Percentiles rank a stretch among this genome's conserved stretches.
Conservation (phyloP, 2,888 invertebrate species). For the Rhingia rostrata region DNA sequence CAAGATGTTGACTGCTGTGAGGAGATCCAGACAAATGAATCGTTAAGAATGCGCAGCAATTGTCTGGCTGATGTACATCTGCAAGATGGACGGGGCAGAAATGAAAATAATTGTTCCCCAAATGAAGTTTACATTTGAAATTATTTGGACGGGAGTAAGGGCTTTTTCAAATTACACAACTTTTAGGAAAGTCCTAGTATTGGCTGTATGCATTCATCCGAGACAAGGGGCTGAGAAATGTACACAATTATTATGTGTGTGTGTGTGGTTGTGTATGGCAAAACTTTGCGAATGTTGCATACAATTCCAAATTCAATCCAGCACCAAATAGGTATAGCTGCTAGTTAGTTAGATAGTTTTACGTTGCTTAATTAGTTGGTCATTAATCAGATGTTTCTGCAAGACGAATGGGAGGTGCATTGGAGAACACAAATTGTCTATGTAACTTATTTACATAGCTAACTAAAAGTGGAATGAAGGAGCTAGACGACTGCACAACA, state of each 20-base stretch:
- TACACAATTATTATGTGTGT: background rate
- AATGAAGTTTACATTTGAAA: conserved; percentile 54
- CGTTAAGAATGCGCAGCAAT: conserved; percentile 6
- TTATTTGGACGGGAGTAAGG: conserved; percentile 22
- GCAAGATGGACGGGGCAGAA: conserved; percentile 12
- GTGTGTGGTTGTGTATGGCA: background rate
- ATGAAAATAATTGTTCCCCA: conserved; percentile 47
- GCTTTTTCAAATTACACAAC: conserved; percentile 24
- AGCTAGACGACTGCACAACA: background rate
- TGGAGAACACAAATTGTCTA: too few species aligned
- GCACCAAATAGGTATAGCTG: background rate
- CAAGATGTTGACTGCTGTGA: conserved; percentile 8
- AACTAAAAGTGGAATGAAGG: background rate
- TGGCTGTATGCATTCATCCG: conserved; percentile 3
- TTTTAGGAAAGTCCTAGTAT: background rate
- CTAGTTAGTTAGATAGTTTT: conserved; percentile 38
- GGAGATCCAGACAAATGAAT: conserved; percentile 17
- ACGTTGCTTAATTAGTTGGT: conserved; percentile 37
- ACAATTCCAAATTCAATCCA: background rate
- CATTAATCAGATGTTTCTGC: conserved; percentile 39
- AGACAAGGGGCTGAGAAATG: background rate
- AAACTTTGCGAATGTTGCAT: conserved; percentile 19
- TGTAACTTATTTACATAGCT: background rate
- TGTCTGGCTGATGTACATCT: conserved; percentile 1
- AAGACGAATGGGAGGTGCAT: background rate